Percentiles rank a stretch among this genome's conserved stretches.
Evolutionary conservation across 2,888 invertebrate species (phyloP).

Genomic region (Lomographa bimaculata): DNA sequence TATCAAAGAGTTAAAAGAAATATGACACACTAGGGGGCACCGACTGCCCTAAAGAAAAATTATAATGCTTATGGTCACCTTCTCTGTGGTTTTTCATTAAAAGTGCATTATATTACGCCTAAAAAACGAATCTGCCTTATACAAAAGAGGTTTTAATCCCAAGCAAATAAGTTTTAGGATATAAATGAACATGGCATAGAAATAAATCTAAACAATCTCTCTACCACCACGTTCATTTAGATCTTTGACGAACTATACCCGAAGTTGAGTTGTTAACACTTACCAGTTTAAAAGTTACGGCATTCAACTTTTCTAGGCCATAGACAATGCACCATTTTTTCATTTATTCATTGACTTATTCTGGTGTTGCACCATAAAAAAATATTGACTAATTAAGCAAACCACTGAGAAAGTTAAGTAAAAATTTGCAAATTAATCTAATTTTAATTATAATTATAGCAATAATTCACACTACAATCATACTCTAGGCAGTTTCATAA

Average conservation of each 20-base stretch:
- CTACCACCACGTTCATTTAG: too few relatives aligned
- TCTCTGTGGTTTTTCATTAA: constrained; percentile 53
- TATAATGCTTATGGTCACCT: constrained; percentile 48
- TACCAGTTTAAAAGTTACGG: too few relatives aligned
- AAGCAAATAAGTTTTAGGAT: too few relatives aligned
- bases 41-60: constrained; percentile 53
- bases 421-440: constrained; percentile 28
- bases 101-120: too few relatives aligned
- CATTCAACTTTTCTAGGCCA: too few relatives aligned
- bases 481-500: constrained; percentile 34
- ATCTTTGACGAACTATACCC: too few relatives aligned
- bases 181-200: too few relatives aligned
- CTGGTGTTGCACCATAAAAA: constrained; percentile 22
- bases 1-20: constrained; percentile 64
- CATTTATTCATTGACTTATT: constrained; percentile 22
- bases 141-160: too few relatives aligned
- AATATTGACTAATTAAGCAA: constrained; percentile 34
- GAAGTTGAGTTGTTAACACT: too few relatives aligned
- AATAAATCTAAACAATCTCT: too few relatives aligned
- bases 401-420: constrained; percentile 57
- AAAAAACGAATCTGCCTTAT: too few relatives aligned
- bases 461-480: constrained; percentile 33
- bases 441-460: constrained; percentile 23
- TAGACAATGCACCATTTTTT: too few relatives aligned
- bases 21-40: constrained; percentile 77